Base-by-base conservation (phyloP, 2,888 invertebrate species). In the Chironomus riparius region DNA sequence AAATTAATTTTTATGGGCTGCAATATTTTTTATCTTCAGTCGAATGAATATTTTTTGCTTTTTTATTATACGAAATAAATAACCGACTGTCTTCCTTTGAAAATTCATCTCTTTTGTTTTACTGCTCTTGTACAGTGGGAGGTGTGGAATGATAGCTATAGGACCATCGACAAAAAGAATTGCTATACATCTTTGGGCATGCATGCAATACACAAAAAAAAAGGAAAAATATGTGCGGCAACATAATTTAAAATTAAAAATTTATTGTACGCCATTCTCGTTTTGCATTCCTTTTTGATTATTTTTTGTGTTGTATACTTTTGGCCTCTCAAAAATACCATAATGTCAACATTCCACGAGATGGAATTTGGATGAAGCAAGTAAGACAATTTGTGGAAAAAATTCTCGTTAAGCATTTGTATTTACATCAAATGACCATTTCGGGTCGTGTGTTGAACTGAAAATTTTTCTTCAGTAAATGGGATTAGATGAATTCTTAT, bases 241-340 rank as follows among this genome's bases (percentile, higher is more conserved):
- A 73, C 73, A 73, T 73, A 65, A 73, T 73, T 73, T 73, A 73
- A 73, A 65, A 73, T 73, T 73, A 73, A 73, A 73, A 62, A 73
- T 73, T 73, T 73, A 73, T 73, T 62, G 62, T 65, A n/a, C 47
- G 22, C 10, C 61, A 28, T 62, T 62, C 12, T 48, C 15, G 38
- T 10, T 38, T 38, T 38, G 38, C 38, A 38, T 38, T 38, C 38
- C 18, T 72, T 28, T 13, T 71, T 22, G 18, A 21, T 62, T 62
- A 15, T 65, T 13, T 65, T 22, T 65, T 24, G 22, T 65, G 24
- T 13, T 7, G 18, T 65, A 18, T 65, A 24, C 21, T 18, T 56
- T 18, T n/a, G n/a, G 56, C 56, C n/a, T 56, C 15, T 10, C 10
- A 7, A 38, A 56, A 56, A 15, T 56, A 56, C 18, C 56, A n/a